Evolutionary conservation across 2,888 invertebrate species (phyloP).

Genomic region (Holacanthella duospinosa): DNA sequence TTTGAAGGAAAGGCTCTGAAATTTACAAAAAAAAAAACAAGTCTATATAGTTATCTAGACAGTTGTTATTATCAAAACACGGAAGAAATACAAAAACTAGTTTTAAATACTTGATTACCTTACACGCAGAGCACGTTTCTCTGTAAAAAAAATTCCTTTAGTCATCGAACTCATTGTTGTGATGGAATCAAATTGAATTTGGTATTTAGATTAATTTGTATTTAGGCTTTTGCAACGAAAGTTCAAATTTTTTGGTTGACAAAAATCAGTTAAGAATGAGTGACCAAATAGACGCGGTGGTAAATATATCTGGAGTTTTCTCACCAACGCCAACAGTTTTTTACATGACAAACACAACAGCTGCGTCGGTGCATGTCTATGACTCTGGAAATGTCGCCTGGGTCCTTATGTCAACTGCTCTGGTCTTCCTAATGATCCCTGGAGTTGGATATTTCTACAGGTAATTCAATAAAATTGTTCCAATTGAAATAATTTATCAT

Average conservation of each 20-base stretch:
- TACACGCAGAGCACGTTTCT: too few species aligned
- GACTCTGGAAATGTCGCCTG: constrained; percentile 13
- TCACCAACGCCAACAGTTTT: not conserved
- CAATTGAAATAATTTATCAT: too few species aligned
- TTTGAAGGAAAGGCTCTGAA: not conserved
- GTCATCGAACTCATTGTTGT: too few species aligned
- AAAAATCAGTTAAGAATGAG: too few species aligned
- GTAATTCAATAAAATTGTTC: not conserved
- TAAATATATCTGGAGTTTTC: not conserved
- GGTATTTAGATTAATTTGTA: too few species aligned
- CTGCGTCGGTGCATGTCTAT: not conserved
- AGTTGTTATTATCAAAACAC: not conserved
- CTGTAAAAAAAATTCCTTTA: too few species aligned
- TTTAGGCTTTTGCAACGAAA: too few species aligned
- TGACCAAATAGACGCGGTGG: too few species aligned
- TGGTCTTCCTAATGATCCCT: constrained; percentile 32
- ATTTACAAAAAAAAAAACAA: not conserved
- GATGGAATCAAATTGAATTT: too few species aligned
- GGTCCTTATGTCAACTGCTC: constrained; percentile 19
- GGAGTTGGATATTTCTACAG: constrained; percentile 32
- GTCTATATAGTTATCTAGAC: not conserved
- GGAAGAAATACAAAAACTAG: not conserved
- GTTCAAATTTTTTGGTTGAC: too few species aligned
- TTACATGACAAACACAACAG: not conserved
- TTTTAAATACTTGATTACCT: not conserved